These are phyloP conservation scores for Pachymerium ferrugineum DNA, from an alignment of 2,888 invertebrate species.

Conservation along the genomic window DNA sequence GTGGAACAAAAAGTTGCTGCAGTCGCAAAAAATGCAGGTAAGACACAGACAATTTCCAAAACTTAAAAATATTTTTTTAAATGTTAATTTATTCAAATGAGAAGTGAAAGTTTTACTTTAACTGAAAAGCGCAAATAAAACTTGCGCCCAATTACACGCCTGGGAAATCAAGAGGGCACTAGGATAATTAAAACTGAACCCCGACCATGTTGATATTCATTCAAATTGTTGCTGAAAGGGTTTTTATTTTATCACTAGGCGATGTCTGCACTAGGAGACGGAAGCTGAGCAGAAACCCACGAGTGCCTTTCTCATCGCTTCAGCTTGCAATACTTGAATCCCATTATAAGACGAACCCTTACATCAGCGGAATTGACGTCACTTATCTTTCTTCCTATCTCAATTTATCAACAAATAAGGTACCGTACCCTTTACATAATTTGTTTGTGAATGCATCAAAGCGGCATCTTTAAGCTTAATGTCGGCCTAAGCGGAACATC, in stretches of 20 bases:
- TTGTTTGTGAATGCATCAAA: too few relatives aligned
- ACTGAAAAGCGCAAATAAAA: slow-evolving; percentile 5
- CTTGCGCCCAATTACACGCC: background rate
- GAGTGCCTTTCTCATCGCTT: background rate
- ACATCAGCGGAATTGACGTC: background rate
- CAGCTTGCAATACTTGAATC: background rate
- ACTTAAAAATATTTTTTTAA: background rate
- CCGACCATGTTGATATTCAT: too few relatives aligned
- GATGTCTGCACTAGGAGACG: background rate
- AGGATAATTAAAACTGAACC: background rate
- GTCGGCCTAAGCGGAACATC: slow-evolving; percentile 5
- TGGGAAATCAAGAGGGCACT: slow-evolving; percentile 14
- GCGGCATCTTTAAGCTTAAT: too few relatives aligned
- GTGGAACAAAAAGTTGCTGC: background rate
- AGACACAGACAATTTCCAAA: background rate
- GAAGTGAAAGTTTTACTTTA: background rate
- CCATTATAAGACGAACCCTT: background rate
- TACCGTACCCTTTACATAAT: too few relatives aligned
- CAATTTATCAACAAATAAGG: background rate
- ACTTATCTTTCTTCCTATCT: background rate
- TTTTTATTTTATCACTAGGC: too few relatives aligned
- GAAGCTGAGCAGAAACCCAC: background rate
- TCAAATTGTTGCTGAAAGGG: too few relatives aligned
- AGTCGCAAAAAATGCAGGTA: background rate
- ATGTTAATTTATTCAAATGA: background rate